Evolutionary conservation across 2,113 vertebrate genomes (phyloP).

Genomic region (Myanophis thanlyinensis): DNA sequence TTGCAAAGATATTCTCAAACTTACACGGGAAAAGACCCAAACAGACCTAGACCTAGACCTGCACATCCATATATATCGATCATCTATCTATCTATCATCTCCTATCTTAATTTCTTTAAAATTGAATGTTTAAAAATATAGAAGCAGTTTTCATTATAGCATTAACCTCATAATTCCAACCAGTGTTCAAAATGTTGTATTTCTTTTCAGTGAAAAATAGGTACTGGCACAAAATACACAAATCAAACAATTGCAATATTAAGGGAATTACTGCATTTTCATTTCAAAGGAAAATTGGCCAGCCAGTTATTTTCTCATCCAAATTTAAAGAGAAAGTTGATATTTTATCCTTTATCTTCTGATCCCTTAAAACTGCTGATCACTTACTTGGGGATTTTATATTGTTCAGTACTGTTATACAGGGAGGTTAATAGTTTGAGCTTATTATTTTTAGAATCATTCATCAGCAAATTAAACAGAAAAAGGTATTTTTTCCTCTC

Average conservation of each 20-base stretch:
- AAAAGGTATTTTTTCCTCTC: background rate
- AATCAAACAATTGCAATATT: background rate
- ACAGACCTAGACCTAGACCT: too few species aligned
- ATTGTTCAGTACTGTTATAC: background rate
- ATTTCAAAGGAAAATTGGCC: background rate
- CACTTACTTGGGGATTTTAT: background rate
- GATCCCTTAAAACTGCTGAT: background rate
- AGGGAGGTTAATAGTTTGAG: background rate
- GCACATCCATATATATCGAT: background rate
- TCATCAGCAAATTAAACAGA: background rate
- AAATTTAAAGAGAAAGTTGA: background rate
- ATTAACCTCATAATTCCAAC: background rate
- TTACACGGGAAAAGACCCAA: too few species aligned
- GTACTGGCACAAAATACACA: background rate
- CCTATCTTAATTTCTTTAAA: background rate
- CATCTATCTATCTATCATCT: background rate
- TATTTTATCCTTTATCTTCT: background rate
- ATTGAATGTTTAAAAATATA: background rate
- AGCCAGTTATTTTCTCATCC: background rate
- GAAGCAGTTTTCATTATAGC: background rate
- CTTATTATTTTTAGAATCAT: background rate
- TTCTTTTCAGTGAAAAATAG: background rate
- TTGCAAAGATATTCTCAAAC: too few species aligned
- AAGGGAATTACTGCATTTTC: background rate
- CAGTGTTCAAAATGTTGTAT: background rate